phyloP scores from a whole-genome alignment of 2,797 vertebrate species.

The Diceros bicornis region DNA sequence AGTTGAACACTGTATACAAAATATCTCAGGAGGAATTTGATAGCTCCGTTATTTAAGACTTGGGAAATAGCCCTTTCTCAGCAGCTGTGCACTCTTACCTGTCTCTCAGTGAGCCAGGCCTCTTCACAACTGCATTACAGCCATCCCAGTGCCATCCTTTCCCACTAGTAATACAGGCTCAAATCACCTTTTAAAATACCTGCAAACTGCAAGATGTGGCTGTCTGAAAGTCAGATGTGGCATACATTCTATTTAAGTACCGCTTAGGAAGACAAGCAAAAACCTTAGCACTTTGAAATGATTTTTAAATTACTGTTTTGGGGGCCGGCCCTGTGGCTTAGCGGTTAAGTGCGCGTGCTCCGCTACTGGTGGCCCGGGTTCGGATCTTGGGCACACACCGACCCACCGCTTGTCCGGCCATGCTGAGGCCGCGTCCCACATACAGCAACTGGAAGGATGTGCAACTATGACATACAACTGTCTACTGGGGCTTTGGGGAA shows the following conservation, averaged over 20 bases:
- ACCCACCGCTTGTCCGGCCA: too few species aligned
- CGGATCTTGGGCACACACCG: too few species aligned
- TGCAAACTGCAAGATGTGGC: background rate
- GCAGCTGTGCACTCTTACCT: background rate
- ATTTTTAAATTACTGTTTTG: constrained; percentile 59
- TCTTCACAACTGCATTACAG: background rate
- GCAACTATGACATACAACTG: too few species aligned
- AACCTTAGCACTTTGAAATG: constrained; percentile 49
- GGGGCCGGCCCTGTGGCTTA: too few species aligned
- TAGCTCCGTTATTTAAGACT: background rate
- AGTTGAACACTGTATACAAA: background rate
- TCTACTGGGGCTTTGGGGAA: too few species aligned
- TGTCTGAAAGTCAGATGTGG: constrained; percentile 2
- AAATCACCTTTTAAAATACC: background rate
- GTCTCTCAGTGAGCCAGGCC: background rate
- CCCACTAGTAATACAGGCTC: background rate
- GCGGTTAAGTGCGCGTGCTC: too few species aligned
- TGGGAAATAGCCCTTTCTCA: background rate
- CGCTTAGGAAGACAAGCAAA: constrained; percentile 62
- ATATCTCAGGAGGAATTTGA: background rate
- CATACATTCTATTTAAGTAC: background rate
- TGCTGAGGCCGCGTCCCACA: too few species aligned
- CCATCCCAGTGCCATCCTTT: background rate
- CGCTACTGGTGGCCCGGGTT: too few species aligned
- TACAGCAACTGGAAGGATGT: too few species aligned